phyloP scores from a whole-genome alignment of 2,888 invertebrate species.

The Netelia melanura region DNA sequence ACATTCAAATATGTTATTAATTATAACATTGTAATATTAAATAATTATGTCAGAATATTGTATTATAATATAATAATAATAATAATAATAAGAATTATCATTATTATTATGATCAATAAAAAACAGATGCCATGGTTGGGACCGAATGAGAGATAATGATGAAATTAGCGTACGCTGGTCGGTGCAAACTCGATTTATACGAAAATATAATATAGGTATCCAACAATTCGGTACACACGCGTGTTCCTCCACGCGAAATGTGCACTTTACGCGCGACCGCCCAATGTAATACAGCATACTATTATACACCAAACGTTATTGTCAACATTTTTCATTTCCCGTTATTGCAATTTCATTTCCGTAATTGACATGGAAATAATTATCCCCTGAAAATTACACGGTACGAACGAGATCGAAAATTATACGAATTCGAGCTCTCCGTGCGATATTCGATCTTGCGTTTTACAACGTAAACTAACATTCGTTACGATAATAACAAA shows the following conservation, averaged over 20 bases:
- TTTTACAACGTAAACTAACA: too few relatives aligned
- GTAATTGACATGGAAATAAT: slow-evolving; percentile 49
- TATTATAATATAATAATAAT: slow-evolving; percentile 6
- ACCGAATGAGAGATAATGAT: slow-evolving; percentile 55
- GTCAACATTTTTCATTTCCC: background rate
- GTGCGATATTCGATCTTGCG: background rate
- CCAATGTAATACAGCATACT: background rate
- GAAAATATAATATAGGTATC: slow-evolving; percentile 4
- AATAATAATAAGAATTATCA: slow-evolving; percentile 27
- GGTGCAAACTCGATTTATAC: slow-evolving; percentile 29
- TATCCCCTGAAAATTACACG: slow-evolving; percentile 41
- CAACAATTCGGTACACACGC: background rate
- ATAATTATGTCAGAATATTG: too few relatives aligned
- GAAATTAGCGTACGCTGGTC: background rate
- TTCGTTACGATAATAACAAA: too few relatives aligned
- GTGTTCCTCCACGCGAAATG: background rate
- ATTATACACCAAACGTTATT: background rate
- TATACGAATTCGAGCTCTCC: background rate
- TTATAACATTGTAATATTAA: too few relatives aligned
- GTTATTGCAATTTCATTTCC: slow-evolving; percentile 43
- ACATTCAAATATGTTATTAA: too few relatives aligned
- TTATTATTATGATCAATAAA: slow-evolving; percentile 7
- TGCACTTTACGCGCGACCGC: background rate
- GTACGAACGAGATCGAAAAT: background rate
- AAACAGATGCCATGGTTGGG: background rate